These are phyloP conservation scores for Clavelina lepadiformis DNA, from an alignment of 23 tunicate genomes.

Conservation along the genomic window DNA sequence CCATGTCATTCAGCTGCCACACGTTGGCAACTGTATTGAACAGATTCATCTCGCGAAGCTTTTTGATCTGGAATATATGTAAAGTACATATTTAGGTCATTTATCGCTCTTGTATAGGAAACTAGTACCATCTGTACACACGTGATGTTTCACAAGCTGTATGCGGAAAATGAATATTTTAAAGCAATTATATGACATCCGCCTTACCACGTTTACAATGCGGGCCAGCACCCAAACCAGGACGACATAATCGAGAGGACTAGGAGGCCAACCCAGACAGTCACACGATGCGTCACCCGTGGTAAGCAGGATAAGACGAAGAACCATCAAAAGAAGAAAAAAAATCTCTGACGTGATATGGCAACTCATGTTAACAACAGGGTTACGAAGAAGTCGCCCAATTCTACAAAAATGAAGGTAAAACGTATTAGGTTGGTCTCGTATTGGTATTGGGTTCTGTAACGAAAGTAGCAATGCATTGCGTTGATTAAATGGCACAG, in stretches of 20 bases:
- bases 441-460: no score
- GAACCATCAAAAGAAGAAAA: slow-evolving; percentile 34
- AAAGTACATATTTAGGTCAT: no score
- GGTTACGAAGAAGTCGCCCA: slow-evolving; percentile 44
- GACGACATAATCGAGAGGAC: slow-evolving; percentile 21
- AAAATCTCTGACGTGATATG: slow-evolving; percentile 53
- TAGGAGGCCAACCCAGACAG: slow-evolving; percentile 37
- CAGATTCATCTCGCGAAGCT: slow-evolving; percentile 8
- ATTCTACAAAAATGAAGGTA: slow-evolving; percentile 11
- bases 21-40: slow-evolving; percentile 12
- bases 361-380: slow-evolving; percentile 50
- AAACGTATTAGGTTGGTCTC: background rate
- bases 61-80: slow-evolving; percentile 35
- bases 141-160: no score
- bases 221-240: slow-evolving; percentile 48
- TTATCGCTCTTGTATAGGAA: no score
- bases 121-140: no score
- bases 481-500: no score
- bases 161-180: no score
- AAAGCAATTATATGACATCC: no score
- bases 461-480: no score
- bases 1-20: slow-evolving; percentile 48
- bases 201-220: slow-evolving; percentile 26
- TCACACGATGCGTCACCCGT: slow-evolving; percentile 20
- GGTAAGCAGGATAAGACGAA: slow-evolving; percentile 34